A percentile compares a stretch with the other conserved stretches of the same genome.
phyloP scores from a whole-genome alignment of 2,113 vertebrate genomes.

The Spilogale gracilis region DNA sequence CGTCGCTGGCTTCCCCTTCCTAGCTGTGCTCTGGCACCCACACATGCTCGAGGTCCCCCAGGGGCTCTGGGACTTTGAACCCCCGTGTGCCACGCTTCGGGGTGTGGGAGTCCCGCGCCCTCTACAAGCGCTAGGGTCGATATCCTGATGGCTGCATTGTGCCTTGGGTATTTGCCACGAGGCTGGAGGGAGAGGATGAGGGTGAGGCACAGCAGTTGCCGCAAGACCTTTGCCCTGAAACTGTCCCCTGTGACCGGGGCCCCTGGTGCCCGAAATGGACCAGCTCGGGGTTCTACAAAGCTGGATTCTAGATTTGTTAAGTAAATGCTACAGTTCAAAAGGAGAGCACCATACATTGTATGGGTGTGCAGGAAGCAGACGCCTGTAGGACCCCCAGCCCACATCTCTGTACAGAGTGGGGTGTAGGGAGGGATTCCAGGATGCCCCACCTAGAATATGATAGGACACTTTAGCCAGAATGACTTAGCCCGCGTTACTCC shows the following conservation, averaged over 20 bases:
- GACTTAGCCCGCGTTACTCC: background rate
- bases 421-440: background rate
- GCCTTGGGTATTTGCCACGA: background rate
- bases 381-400: background rate
- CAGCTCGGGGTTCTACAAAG: background rate
- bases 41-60: fast-evolving
- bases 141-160: too few species aligned
- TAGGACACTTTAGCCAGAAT: background rate
- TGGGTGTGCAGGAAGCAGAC: background rate
- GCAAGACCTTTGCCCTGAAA: background rate
- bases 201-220: too few species aligned
- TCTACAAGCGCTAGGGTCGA: fast-evolving
- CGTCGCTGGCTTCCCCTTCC: background rate
- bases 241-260: background rate
- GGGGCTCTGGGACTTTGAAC: background rate
- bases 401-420: background rate
- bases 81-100: fast-evolving
- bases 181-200: background rate
- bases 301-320: background rate
- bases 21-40: background rate
- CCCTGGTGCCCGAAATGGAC: fast-evolving
- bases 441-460: background rate
- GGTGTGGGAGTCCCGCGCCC: fast-evolving
- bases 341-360: fast-evolving
- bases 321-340: too few species aligned